Percentiles rank a stretch among this genome's conserved stretches.
Evolutionary conservation across 2,888 invertebrate species (phyloP).

Genomic region (Agrotis segetum): DNA sequence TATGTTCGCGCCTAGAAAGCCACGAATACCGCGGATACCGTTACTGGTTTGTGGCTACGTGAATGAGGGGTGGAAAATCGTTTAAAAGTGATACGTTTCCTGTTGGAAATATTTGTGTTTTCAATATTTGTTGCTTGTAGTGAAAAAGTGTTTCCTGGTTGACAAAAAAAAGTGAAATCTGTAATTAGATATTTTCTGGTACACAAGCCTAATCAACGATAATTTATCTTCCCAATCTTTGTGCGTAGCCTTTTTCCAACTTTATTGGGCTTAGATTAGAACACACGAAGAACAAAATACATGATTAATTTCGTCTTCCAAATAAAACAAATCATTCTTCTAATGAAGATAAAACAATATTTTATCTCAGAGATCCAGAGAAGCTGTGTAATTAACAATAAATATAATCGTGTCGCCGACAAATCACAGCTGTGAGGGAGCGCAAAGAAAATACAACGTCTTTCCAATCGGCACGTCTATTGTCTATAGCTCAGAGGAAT

Average conservation of each 20-base stretch:
- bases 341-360: slow-evolving; percentile 4
- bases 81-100: slow-evolving; percentile 16
- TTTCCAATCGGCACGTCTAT: slow-evolving; percentile 58
- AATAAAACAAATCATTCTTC: neutral
- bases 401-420: slow-evolving; percentile 50
- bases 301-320: too few species aligned
- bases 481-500: slow-evolving; percentile 46
- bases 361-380: slow-evolving; percentile 9
- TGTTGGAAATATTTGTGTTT: slow-evolving; percentile 1
- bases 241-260: too few species aligned
- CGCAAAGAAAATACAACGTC: slow-evolving; percentile 57
- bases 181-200: too few species aligned
- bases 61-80: slow-evolving; percentile 18
- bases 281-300: too few species aligned
- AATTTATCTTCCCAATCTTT: too few species aligned
- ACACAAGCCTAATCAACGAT: too few species aligned
- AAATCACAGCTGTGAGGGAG: slow-evolving; percentile 46
- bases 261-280: too few species aligned
- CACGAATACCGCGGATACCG: slow-evolving; percentile 41
- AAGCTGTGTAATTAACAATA: slow-evolving; percentile 46
- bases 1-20: slow-evolving; percentile 21
- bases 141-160: too few species aligned
- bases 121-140: too few species aligned
- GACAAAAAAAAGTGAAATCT: too few species aligned
- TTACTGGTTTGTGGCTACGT: slow-evolving; percentile 42